Evolutionary conservation across 2,888 invertebrate species (phyloP), one percentile per base, ranked within the genome.

Genomic region (Drosophila lacicola): DNA sequence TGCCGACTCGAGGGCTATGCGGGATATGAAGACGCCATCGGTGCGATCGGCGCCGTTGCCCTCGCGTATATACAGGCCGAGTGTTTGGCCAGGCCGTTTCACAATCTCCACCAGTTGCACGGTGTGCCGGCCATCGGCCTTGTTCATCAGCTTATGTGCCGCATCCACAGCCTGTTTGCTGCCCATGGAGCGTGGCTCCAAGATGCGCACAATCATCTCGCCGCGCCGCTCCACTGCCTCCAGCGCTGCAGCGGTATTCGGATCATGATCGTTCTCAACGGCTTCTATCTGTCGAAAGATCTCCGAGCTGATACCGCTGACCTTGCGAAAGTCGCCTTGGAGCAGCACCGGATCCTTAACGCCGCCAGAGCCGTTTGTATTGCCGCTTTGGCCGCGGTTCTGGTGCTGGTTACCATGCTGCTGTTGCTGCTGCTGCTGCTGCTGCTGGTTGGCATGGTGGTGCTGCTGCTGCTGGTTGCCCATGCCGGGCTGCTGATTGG

Each of bases 41-140:
- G 96, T 95, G 70, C 98, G 95, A 89, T 98, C 97, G 58, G 97
- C 95, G n/a, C 99, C 99, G 90, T 99, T 99, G n/a, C 99, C 99
- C 94, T 99, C 99, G 42, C 99, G 95, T 90, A 99, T 99, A 93
- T 99, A 99, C 69, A 99, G 94, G 45, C 99, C 99, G 74, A 99
- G 94, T 36, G 99, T 99, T 93, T 99, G 99, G 13, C 99, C 99
- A 0, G 99, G 99, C 86, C 99, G 95, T 93, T 99, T 99, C 80
- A 99, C 98, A 90, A 99, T 99, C 93, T 99, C 99, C 83, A 99
- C 98, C 91, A 98, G 95, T 92, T 97, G 74, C 25, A 98, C 97
- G 81, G 95, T 94, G 91, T 96, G 96, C 83, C 96, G 95, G 14
- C 95, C 94, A 80, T 93, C 93, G 58, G 92, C 91, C 70, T 92